phyloP scores from a whole-genome alignment of 2,113 vertebrate species.

The Nerophis lumbriciformis region DNA sequence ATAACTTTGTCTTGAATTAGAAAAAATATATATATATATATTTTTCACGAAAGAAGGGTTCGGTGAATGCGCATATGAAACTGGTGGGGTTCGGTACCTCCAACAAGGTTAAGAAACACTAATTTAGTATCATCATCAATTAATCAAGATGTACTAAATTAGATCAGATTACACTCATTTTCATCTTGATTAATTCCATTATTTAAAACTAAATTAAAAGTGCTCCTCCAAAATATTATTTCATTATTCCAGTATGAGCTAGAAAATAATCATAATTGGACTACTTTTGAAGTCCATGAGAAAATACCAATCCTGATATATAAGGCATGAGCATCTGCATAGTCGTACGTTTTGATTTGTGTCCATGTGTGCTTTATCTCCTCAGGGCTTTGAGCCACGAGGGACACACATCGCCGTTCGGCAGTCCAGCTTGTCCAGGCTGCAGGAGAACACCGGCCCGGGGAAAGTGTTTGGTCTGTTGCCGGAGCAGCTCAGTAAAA shows the following conservation, averaged over 20 bases:
- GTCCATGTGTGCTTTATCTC: slow-evolving; percentile 6
- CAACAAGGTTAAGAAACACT: too few relatives aligned
- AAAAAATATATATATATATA: too few relatives aligned
- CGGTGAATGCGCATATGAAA: too few relatives aligned
- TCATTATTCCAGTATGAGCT: not conserved
- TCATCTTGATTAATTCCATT: slow-evolving; percentile 24
- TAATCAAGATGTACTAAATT: slow-evolving; percentile 10
- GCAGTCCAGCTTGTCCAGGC: slow-evolving; percentile 78
- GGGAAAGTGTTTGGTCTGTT: slow-evolving; percentile 78
- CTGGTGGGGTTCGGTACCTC: too few relatives aligned
- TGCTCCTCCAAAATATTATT: slow-evolving; percentile 7
- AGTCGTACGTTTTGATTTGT: slow-evolving; percentile 23
- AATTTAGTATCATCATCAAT: slow-evolving; percentile 29
- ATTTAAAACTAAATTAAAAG: slow-evolving; percentile 1
- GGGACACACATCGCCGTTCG: slow-evolving; percentile 87
- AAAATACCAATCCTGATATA: slow-evolving; percentile 3
- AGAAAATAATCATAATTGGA: not conserved
- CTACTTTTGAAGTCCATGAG: not conserved
- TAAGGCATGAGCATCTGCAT: not conserved
- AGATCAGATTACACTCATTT: slow-evolving; percentile 8
- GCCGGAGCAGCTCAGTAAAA: slow-evolving; percentile 69
- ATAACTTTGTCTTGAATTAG: too few relatives aligned
- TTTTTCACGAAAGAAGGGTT: too few relatives aligned
- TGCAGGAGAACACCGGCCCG: slow-evolving; percentile 83
- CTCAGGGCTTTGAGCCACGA: slow-evolving; percentile 89